Evolutionary conservation across 2,797 vertebrate species (phyloP).

Genomic region (Percopsis omiscomaycus): DNA sequence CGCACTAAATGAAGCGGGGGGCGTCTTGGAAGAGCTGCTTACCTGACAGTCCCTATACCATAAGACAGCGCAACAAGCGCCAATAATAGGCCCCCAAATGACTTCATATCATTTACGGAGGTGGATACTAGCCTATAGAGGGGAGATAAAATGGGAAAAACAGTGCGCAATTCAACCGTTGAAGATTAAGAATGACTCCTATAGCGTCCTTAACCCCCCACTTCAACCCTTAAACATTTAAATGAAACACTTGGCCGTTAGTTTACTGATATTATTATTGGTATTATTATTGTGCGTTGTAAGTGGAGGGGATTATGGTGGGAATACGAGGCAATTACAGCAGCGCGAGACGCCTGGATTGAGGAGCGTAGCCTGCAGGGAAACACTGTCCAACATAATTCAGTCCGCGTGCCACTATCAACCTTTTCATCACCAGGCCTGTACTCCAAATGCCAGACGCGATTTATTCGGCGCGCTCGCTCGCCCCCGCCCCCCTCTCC

Average conservation of each 20-base stretch:
- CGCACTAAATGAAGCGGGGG: conserved; percentile 61
- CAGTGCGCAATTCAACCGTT: background rate
- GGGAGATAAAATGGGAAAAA: too few species aligned
- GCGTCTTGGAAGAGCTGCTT: conserved; percentile 53
- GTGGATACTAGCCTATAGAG: background rate
- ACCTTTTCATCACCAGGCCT: conserved; percentile 71
- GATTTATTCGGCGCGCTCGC: conserved; percentile 62
- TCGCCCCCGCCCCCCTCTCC: background rate
- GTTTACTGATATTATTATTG: conserved; percentile 29
- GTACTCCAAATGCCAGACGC: conserved; percentile 72
- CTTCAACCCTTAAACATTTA: conserved; percentile 8
- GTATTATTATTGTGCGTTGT: conserved; percentile 20
- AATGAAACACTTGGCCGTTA: conserved; percentile 25
- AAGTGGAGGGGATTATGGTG: conserved; percentile 52
- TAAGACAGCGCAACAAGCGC: conserved; percentile 37
- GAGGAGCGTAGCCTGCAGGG: conserved; percentile 63
- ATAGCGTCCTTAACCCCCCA: background rate
- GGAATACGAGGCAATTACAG: conserved; percentile 55
- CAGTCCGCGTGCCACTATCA: conserved; percentile 66
- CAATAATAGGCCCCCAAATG: conserved; percentile 37
- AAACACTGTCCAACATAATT: conserved; percentile 65
- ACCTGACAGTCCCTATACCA: conserved; percentile 40
- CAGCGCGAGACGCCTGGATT: conserved; percentile 50
- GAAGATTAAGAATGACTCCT: background rate
- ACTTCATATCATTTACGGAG: conserved; percentile 18